These are phyloP conservation scores for Nowickia ferox DNA, from an alignment of 2,888 invertebrate species.

Conservation along the genomic window DNA sequence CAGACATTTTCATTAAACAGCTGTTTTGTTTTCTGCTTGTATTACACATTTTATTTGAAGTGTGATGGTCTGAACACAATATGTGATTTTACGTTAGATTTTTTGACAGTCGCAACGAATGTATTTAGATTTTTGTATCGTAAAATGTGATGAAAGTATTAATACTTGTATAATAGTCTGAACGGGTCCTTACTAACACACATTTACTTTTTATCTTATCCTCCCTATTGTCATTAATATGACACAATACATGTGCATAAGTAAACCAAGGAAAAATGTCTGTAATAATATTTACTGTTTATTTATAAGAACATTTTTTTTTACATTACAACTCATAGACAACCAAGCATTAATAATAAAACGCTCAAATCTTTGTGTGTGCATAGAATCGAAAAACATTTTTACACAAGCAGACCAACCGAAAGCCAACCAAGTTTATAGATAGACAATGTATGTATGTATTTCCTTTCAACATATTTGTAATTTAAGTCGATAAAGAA, in stretches of 20 bases:
- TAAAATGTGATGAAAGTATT: no score
- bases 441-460: not conserved
- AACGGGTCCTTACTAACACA: no score
- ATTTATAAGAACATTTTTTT: not conserved
- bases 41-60: no score
- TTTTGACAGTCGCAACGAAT: no score
- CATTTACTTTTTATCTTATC: not conserved
- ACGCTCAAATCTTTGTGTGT: not conserved
- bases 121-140: no score
- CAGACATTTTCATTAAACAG: no score
- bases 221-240: constrained; percentile 2
- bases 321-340: not conserved
- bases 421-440: not conserved
- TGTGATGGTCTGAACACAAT: no score
- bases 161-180: no score
- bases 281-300: constrained; percentile 1
- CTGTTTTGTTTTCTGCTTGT: no score
- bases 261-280: not conserved
- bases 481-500: not conserved
- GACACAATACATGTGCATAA: not conserved
- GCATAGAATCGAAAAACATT: not conserved
- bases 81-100: no score
- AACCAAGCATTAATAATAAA: constrained; percentile 15
- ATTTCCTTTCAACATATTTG: no score
- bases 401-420: not conserved